Conservation (phyloP, 2,113 vertebrate species). For the Triplophysa dalaica region DNA sequence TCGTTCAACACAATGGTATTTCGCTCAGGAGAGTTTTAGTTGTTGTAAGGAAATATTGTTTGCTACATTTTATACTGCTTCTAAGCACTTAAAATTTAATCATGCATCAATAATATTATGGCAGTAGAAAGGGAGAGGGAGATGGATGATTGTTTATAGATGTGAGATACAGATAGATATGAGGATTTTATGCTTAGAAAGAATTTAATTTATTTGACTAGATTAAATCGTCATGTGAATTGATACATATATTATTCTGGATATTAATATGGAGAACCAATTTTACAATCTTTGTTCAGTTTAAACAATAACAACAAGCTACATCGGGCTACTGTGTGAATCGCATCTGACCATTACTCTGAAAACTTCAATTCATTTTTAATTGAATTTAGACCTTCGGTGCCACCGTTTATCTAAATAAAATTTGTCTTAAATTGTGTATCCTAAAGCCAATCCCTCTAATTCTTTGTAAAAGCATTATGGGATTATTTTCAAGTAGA, state of each 20-base stretch:
- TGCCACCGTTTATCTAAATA: background rate
- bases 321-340: conserved; percentile 68
- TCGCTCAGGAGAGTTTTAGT: background rate
- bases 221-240: background rate
- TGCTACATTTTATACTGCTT: background rate
- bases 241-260: background rate
- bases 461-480: background rate
- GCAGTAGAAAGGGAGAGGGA: background rate
- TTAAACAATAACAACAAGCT: conserved; percentile 55
- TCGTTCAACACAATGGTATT: background rate
- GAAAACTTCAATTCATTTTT: background rate
- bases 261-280: background rate
- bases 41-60: background rate
- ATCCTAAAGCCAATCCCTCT: background rate
- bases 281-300: background rate
- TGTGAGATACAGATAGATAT: background rate
- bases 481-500: background rate
- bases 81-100: background rate
- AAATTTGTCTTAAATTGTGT: background rate
- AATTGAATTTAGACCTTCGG: too few relatives aligned
- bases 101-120: background rate
- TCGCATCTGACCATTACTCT: conserved; percentile 1
- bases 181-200: background rate
- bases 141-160: conserved; percentile 1
- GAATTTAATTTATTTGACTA: background rate